Evolutionary conservation across 2,888 invertebrate genomes (phyloP).

Genomic region (Andrena dorsata): DNA sequence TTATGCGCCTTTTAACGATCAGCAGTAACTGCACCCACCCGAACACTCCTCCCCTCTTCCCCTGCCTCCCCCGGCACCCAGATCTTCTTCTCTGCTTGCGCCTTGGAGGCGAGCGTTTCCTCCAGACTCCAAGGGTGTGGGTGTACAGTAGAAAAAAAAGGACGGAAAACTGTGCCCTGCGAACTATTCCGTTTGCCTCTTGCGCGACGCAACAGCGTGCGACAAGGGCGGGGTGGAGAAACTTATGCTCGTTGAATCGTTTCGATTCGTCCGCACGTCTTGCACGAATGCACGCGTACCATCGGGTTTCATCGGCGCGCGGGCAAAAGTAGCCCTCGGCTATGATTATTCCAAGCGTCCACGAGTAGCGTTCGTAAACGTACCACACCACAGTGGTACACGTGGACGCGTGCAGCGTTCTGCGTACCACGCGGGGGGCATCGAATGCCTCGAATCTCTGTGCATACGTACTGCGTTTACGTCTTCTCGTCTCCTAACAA

Average conservation of each 20-base stretch:
- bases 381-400: too few species aligned
- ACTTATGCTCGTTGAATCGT: not conserved
- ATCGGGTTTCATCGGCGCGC: too few species aligned
- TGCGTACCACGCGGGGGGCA: not conserved
- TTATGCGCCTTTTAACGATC: constrained; percentile 77
- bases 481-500: constrained; percentile 31
- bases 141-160: constrained; percentile 31
- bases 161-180: constrained; percentile 30
- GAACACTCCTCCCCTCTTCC: constrained; percentile 39
- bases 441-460: not conserved
- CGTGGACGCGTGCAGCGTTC: too few species aligned
- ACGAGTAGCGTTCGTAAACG: too few species aligned
- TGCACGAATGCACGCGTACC: too few species aligned
- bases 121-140: constrained; percentile 33
- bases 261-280: not conserved
- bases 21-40: constrained; percentile 73
- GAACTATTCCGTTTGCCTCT: constrained; percentile 27
- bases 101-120: constrained; percentile 58
- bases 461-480: constrained; percentile 60
- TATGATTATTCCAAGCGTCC: too few species aligned
- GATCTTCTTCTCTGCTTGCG: constrained; percentile 26
- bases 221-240: not conserved
- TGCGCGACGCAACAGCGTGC: constrained; percentile 8
- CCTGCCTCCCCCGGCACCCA: constrained; percentile 19
- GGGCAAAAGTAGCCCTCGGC: too few species aligned